Evolutionary conservation across 2,797 vertebrate species (phyloP).

Genomic region (Hipposideros larvatus): DNA sequence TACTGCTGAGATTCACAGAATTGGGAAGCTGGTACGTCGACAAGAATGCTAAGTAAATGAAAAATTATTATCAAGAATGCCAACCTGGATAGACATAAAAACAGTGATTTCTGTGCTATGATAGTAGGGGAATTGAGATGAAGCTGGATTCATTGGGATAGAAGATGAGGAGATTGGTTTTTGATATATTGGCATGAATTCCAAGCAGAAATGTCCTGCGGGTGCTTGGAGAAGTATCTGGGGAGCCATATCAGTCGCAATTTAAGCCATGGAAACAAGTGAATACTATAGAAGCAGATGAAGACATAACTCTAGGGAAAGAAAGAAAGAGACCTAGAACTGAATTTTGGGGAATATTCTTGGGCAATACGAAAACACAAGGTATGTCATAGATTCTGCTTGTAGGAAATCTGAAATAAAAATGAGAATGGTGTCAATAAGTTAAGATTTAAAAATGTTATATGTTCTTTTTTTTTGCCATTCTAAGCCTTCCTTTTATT

Average conservation of each 20-base stretch:
- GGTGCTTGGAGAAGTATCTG: not conserved
- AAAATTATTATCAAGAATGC: not conserved
- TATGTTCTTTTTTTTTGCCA: not conserved
- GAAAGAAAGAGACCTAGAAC: not conserved
- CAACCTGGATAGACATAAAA: not conserved
- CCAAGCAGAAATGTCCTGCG: not conserved
- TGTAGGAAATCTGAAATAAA: not conserved
- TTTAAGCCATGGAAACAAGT: not conserved
- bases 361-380: not conserved
- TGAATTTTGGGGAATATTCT: not conserved
- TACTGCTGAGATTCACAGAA: not conserved
- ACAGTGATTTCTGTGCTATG: not conserved
- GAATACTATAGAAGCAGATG: not conserved
- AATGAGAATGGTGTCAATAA: not conserved
- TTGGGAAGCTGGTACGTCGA: not conserved
- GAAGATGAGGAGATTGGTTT: not conserved
- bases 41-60: not conserved
- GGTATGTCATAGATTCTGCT: not conserved
- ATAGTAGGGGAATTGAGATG: not conserved
- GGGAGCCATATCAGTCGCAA: not conserved
- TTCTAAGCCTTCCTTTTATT: not conserved
- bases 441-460: not conserved
- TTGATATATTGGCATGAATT: slow-evolving; percentile 28
- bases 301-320: not conserved
- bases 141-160: not conserved